These are phyloP conservation scores for Malthinus flaveolus DNA, from an alignment of 2,888 invertebrate species.

Conservation along the genomic window DNA sequence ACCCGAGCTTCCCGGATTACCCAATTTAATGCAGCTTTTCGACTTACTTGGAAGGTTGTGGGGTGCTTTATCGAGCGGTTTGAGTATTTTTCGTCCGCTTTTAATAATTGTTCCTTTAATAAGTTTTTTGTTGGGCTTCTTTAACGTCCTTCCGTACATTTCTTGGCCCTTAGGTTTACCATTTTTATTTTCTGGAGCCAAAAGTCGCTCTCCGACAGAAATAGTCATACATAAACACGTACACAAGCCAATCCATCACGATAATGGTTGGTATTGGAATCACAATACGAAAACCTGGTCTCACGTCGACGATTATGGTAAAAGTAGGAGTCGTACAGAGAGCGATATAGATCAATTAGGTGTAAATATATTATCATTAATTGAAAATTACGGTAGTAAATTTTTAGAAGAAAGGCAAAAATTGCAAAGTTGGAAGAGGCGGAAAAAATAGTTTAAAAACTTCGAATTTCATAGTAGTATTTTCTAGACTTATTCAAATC, in stretches of 20 bases:
- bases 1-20: conserved; percentile 35
- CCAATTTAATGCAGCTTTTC: conserved; percentile 42
- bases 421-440: conserved; percentile 24
- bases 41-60: conserved; percentile 40
- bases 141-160: conserved; percentile 64
- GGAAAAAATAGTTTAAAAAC: conserved; percentile 15
- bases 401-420: conserved; percentile 38
- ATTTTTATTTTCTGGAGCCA: conserved; percentile 47
- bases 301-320: conserved; percentile 45
- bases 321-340: neutral
- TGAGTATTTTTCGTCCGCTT: conserved; percentile 53
- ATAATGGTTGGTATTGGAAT: conserved; percentile 64
- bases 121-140: conserved; percentile 64
- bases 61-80: conserved; percentile 35
- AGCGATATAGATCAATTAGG: neutral
- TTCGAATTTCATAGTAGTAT: no score
- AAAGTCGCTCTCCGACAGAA: conserved; percentile 35
- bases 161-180: conserved; percentile 64
- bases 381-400: conserved; percentile 51
- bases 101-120: conserved; percentile 65
- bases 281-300: conserved; percentile 61
- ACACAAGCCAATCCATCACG: conserved; percentile 52
- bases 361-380: conserved; percentile 24
- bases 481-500: no score
- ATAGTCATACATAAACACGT: conserved; percentile 47